A percentile compares a stretch with the other conserved stretches of the same genome.
Evolutionary conservation across 2,888 invertebrate species (phyloP).

Genomic region (Lithophane socia): DNA sequence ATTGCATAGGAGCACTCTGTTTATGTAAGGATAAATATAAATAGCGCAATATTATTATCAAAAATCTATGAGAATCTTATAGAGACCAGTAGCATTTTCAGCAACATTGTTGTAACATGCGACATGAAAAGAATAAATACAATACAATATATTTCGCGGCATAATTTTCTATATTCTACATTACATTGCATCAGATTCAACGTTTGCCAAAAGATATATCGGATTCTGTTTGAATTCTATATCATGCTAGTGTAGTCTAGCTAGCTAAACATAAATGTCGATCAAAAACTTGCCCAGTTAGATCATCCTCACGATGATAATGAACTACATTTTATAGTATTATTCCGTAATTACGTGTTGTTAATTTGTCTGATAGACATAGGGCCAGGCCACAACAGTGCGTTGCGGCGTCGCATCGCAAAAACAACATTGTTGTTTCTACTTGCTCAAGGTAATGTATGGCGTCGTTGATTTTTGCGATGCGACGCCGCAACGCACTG

Average conservation of each 20-base stretch:
- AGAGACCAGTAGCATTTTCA: not conserved
- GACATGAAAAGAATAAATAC: not conserved
- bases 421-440: too few species aligned
- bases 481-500: too few species aligned
- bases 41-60: not conserved
- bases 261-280: constrained; percentile 1
- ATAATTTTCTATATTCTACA: not conserved
- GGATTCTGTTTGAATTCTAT: constrained; percentile 8
- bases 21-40: not conserved
- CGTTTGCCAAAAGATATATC: constrained; percentile 49
- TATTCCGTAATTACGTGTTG: constrained; percentile 39
- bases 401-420: too few species aligned
- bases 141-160: constrained; percentile 1
- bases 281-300: constrained; percentile 15
- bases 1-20: not conserved
- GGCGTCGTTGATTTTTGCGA: too few species aligned
- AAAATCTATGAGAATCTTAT: not conserved
- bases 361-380: constrained; percentile 22
- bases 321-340: constrained; percentile 26
- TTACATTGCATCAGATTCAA: constrained; percentile 10
- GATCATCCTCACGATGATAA: constrained; percentile 35
- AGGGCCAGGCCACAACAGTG: too few species aligned
- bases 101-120: not conserved
- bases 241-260: not conserved
- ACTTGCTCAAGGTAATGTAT: too few species aligned